Conservation (phyloP, 2,113 vertebrate genomes). For the Hippocampus zosterae region DNA sequence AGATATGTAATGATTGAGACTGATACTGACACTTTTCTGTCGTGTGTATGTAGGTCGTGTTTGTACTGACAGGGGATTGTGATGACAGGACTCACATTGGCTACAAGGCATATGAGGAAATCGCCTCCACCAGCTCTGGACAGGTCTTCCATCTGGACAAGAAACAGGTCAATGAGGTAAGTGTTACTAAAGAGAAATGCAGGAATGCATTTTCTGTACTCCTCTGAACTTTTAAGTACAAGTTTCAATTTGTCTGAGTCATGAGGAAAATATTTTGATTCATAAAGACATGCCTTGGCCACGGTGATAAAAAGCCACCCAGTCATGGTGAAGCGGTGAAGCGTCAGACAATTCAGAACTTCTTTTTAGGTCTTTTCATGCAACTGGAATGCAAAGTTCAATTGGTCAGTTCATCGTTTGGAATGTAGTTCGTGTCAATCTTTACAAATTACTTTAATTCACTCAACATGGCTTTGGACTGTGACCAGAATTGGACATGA, state of each 20-base stretch:
- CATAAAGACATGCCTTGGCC: conserved; percentile 4
- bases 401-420: background rate
- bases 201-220: background rate
- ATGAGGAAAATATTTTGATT: conserved; percentile 1
- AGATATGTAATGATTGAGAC: background rate
- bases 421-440: background rate
- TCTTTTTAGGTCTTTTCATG: conserved; percentile 8
- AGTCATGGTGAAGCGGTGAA: conserved; percentile 11
- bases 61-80: conserved; percentile 96
- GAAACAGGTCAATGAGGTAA: conserved; percentile 98
- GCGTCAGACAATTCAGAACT: conserved; percentile 21
- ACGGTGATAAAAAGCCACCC: conserved; percentile 7
- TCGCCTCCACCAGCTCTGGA: conserved; percentile 96
- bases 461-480: background rate
- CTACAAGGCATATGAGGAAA: conserved; percentile 97
- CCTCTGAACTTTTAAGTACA: background rate
- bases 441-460: background rate
- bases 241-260: background rate
- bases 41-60: conserved; percentile 81
- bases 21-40: background rate
- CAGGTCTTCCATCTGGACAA: conserved; percentile 98
- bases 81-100: conserved; percentile 90
- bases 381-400: background rate
- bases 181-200: background rate
- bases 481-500: background rate